Conservation (phyloP, 2,888 invertebrate genomes). For the Dynastes grantii region DNA sequence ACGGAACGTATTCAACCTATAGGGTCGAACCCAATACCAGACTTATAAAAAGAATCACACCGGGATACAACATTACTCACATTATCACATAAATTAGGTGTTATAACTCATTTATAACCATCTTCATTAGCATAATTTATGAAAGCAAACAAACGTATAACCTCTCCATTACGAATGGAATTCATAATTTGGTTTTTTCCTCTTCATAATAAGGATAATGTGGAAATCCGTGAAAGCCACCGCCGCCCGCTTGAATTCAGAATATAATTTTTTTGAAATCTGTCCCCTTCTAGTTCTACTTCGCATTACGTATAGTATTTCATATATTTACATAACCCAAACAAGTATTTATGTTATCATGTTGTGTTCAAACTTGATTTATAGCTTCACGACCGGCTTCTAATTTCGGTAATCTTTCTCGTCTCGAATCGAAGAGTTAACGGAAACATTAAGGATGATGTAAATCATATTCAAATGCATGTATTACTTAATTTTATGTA, state of each 20-base stretch:
- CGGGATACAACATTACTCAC: slow-evolving; percentile 25
- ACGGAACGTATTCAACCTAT: slow-evolving; percentile 14
- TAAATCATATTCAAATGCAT: neutral
- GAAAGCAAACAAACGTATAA: slow-evolving; percentile 38
- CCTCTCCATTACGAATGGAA: slow-evolving; percentile 29
- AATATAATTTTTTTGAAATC: neutral
- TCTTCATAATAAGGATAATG: neutral
- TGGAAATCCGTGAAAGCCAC: slow-evolving; percentile 13
- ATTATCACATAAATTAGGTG: slow-evolving; percentile 34
- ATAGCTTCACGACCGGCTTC: slow-evolving; percentile 15
- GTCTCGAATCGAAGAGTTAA: neutral
- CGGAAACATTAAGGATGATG: neutral
- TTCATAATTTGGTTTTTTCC: slow-evolving; percentile 32
- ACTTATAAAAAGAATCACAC: neutral
- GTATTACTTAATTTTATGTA: slow-evolving; percentile 2
- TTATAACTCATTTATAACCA: slow-evolving; percentile 36
- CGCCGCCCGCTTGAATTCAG: neutral
- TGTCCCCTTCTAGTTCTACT: neutral
- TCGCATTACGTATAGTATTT: neutral
- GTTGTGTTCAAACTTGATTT: slow-evolving; percentile 30
- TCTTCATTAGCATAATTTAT: slow-evolving; percentile 37
- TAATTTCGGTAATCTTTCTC: slow-evolving; percentile 24
- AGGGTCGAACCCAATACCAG: neutral
- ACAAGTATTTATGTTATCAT: slow-evolving; percentile 38
- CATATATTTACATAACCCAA: neutral